Evolutionary conservation across 2,888 invertebrate genomes (phyloP).

Genomic region (Eupithecia inturbata): DNA sequence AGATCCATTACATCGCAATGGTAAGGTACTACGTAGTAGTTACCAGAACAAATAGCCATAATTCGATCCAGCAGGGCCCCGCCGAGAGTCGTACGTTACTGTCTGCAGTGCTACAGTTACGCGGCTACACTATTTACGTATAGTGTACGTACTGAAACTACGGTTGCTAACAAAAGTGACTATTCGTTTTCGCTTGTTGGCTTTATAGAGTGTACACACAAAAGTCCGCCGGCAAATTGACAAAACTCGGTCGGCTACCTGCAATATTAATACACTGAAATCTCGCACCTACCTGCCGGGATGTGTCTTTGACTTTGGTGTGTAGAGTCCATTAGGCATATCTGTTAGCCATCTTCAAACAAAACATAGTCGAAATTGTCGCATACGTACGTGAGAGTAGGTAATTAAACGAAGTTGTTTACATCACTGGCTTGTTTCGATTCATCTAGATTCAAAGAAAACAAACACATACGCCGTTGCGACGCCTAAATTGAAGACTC

Average conservation of each 20-base stretch:
- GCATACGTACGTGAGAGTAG: too few species aligned
- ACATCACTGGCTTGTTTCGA: too few species aligned
- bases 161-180: slow-evolving; percentile 14
- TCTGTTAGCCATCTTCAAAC: too few species aligned
- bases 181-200: slow-evolving; percentile 8
- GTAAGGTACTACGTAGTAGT: slow-evolving; percentile 24
- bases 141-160: slow-evolving; percentile 21
- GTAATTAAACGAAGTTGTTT: too few species aligned
- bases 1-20: slow-evolving; percentile 4
- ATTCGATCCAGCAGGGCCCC: slow-evolving; percentile 67
- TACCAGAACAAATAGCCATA: slow-evolving; percentile 67
- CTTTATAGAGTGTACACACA: neutral
- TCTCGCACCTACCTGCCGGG: too few species aligned
- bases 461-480: too few species aligned
- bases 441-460: too few species aligned
- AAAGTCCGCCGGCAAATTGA: neutral
- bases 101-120: slow-evolving; percentile 30
- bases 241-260: neutral
- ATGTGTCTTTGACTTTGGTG: too few species aligned
- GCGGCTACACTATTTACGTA: slow-evolving; percentile 19
- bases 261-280: neutral
- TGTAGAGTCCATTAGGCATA: too few species aligned
- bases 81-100: slow-evolving; percentile 60
- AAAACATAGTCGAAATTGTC: too few species aligned
- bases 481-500: too few species aligned